Evolutionary conservation across 2,888 invertebrate species (phyloP).

Genomic region (Drosophila birchii): DNA sequence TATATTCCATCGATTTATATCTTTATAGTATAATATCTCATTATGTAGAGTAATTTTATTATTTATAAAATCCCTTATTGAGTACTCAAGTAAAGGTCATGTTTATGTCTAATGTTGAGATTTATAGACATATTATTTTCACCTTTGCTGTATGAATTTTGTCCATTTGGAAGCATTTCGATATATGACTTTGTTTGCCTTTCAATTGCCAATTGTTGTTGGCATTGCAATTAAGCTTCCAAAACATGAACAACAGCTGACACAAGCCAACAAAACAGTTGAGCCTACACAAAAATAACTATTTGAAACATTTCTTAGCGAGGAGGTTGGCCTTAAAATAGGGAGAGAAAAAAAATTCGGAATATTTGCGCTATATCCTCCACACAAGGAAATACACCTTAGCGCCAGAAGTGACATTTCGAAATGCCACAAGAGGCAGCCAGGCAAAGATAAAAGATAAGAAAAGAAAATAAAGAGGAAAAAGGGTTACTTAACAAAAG

Average conservation of each 20-base stretch:
- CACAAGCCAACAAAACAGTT: constrained; percentile 18
- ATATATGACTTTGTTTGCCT: constrained; percentile 50
- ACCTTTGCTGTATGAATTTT: neutral
- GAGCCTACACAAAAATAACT: constrained; percentile 18
- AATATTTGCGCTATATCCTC: constrained; percentile 45
- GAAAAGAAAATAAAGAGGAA: neutral
- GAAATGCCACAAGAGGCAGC: constrained; percentile 54
- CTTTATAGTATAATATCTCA: neutral
- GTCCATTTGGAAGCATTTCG: neutral
- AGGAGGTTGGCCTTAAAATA: constrained; percentile 31
- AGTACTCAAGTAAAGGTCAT: neutral
- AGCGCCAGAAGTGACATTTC: constrained; percentile 61
- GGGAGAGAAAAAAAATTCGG: constrained; percentile 19
- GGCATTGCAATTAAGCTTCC: constrained; percentile 36
- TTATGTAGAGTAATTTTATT: neutral
- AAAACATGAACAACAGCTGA: constrained; percentile 22
- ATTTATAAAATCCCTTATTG: neutral
- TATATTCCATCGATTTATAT: too few relatives aligned
- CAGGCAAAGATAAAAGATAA: neutral
- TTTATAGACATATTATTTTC: neutral
- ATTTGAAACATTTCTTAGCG: constrained; percentile 14
- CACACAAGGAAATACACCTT: constrained; percentile 35
- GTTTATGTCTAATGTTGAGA: too few relatives aligned
- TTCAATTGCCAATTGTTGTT: constrained; percentile 69
- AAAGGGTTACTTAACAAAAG: constrained; percentile 20